Evolutionary conservation across 1,140 invertebrate species (phyloP).

Genomic region (Lysiphlebus fabarum): DNA sequence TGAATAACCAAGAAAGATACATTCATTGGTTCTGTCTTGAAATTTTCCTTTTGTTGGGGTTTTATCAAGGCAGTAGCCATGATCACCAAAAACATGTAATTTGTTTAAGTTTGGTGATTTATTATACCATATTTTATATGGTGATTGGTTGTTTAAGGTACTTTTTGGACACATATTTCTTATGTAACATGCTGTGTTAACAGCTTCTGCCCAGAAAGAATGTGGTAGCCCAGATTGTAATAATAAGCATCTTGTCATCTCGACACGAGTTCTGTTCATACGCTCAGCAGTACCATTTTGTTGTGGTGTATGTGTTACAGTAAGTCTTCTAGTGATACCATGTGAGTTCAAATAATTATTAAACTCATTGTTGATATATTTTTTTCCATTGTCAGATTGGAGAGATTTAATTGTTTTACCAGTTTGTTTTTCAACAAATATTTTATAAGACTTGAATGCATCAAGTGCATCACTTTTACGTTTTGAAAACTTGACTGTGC

Average conservation of each 20-base stretch:
- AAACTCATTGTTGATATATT: slow-evolving; percentile 42
- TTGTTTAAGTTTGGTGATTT: not conserved
- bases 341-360: slow-evolving; percentile 31
- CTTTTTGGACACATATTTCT: slow-evolving; percentile 25
- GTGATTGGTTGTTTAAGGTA: slow-evolving; percentile 6
- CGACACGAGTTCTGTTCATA: slow-evolving; percentile 25
- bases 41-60: slow-evolving; percentile 9
- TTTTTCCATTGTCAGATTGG: slow-evolving; percentile 47
- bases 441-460: slow-evolving; percentile 40
- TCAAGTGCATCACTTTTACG: slow-evolving; percentile 40
- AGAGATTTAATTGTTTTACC: slow-evolving; percentile 35
- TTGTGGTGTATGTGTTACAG: slow-evolving; percentile 35
- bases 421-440: slow-evolving; percentile 38
- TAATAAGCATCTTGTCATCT: slow-evolving; percentile 26
- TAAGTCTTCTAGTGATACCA: slow-evolving; percentile 38
- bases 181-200: slow-evolving; percentile 27
- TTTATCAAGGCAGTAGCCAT: not conserved
- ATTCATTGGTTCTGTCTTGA: not conserved
- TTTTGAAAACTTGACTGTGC: slow-evolving; percentile 43
- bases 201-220: slow-evolving; percentile 29
- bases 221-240: slow-evolving; percentile 21
- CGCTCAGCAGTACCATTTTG: slow-evolving; percentile 42
- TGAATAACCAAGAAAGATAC: slow-evolving; percentile 10
- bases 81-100: slow-evolving; percentile 8
- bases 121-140: not conserved